Percentiles rank a stretch among this genome's conserved stretches.
phyloP scores from a whole-genome alignment of 1,140 invertebrate genomes.

The Conus betulinus region DNA sequence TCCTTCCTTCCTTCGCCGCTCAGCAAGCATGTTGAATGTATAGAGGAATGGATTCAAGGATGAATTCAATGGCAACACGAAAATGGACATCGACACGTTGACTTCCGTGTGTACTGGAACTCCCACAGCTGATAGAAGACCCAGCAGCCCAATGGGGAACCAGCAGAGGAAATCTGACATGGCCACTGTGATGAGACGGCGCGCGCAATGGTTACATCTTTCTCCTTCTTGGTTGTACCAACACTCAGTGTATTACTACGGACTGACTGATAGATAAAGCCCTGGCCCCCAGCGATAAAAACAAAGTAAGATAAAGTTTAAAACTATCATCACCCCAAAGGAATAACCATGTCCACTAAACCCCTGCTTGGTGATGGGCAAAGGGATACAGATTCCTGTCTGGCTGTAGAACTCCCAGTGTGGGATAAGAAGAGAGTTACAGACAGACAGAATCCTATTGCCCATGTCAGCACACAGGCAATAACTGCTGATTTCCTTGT shows the following conservation, averaged over 20 bases:
- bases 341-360: conserved; percentile 46
- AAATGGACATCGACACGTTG: conserved; percentile 70
- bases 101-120: conserved; percentile 70
- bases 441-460: conserved; percentile 33
- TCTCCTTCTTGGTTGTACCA: not conserved
- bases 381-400: conserved; percentile 51
- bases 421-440: conserved; percentile 24
- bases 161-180: conserved; percentile 50
- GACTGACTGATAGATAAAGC: conserved; percentile 47
- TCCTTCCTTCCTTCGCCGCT: not conserved
- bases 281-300: conserved; percentile 48
- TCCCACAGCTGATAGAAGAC: conserved; percentile 25
- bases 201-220: conserved; percentile 43
- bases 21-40: conserved; percentile 22
- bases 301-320: conserved; percentile 49
- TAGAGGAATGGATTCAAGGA: conserved; percentile 49
- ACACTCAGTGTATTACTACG: not conserved
- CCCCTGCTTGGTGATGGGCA: conserved; percentile 43
- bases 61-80: conserved; percentile 47
- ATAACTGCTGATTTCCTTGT: conserved; percentile 20
- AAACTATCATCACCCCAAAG: conserved; percentile 46
- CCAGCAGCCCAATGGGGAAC: conserved; percentile 47
- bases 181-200: conserved; percentile 32
- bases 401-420: conserved; percentile 36
- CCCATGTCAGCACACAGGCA: conserved; percentile 40